These are phyloP conservation scores for Heliconius sara DNA, from an alignment of 2,888 invertebrate genomes.

Conservation along the genomic window DNA sequence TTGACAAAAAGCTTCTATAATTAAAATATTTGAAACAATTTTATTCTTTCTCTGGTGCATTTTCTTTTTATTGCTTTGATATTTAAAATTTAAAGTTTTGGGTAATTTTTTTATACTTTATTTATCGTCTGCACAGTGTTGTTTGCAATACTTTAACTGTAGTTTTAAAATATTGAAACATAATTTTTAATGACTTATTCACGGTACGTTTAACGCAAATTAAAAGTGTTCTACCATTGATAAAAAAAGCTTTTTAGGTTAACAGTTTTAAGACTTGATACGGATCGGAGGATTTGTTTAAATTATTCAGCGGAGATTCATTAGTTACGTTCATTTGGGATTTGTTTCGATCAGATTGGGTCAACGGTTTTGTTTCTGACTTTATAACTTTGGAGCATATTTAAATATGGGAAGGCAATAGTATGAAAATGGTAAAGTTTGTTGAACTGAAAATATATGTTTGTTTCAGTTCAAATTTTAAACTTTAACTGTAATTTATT, in stretches of 20 bases:
- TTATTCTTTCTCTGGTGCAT: slow-evolving; percentile 41
- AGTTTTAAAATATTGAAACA: slow-evolving; percentile 38
- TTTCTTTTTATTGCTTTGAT: slow-evolving; percentile 45
- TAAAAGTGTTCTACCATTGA: slow-evolving; percentile 49
- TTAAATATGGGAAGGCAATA: neutral
- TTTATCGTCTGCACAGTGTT: slow-evolving; percentile 40
- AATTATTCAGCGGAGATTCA: slow-evolving; percentile 55
- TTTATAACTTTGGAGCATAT: slow-evolving; percentile 10
- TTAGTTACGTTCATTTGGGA: slow-evolving; percentile 40
- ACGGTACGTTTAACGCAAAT: slow-evolving; percentile 42
- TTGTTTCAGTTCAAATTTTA: neutral
- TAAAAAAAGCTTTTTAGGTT: slow-evolving; percentile 55
- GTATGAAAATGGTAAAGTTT: neutral
- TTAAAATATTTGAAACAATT: slow-evolving; percentile 37
- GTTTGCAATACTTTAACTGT: slow-evolving; percentile 35
- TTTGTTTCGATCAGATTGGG: slow-evolving; percentile 37
- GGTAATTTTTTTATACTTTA: slow-evolving; percentile 34
- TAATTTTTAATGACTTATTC: slow-evolving; percentile 42
- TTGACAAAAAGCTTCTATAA: slow-evolving; percentile 37
- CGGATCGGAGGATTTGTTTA: slow-evolving; percentile 59
- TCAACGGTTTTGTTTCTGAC: slow-evolving; percentile 20
- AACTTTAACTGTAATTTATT: neutral
- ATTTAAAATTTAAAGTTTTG: slow-evolving; percentile 38
- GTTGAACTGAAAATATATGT: neutral
- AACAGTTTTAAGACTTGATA: slow-evolving; percentile 60